Evolutionary conservation across 2,888 invertebrate species (phyloP), one percentile per base, ranked within the genome.

Genomic region (Alsophila aescularia): DNA sequence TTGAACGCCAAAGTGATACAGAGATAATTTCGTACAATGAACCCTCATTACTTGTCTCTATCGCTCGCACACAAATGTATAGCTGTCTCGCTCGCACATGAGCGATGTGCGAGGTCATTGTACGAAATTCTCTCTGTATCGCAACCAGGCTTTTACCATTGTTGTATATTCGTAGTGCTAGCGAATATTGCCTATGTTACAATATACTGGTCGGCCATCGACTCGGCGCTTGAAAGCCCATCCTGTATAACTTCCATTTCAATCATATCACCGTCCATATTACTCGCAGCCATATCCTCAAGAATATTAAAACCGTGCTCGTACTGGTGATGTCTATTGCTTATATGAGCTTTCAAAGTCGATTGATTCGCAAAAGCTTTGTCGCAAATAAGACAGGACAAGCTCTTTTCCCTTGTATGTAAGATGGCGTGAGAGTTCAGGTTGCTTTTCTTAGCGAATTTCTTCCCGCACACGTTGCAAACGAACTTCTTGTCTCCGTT

Each of bases 391-490:
- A 82, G 77, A 63, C 94, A 94, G 0, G 77, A 67, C 49, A 85
- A 92, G 6, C 85, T 87, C 60, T 90, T 93, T 13, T 91, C 90
- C 7, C 92, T 89, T 0, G 92, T 88, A 69, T 95, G 95, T n/a
- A 93, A 83, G 1, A 92, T 82, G 0, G 88, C 77, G 66, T 95
- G 95, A 0, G 92, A 87, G 36, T 92, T 93, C 55, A 95, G 72
- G 60, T 94, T 93, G 55, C 93, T 93, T 60, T 93, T 92, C 36
- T 93, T 93, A 0, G 93, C 87, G 64, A 94, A 93, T 65, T 93
- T 93, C 66, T 93, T 93, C 0, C 93, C 93, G 61, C 94, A 94
- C 0, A 93, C 83, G 0, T 93, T 85, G 61, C 94, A 94, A 0
- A 93, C 83, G 53, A 92, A 93, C 13, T 90, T 90, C 41, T 91